Base-by-base conservation (phyloP, 1,140 invertebrate species). In the Trachymyrmex septentrionalis region DNA sequence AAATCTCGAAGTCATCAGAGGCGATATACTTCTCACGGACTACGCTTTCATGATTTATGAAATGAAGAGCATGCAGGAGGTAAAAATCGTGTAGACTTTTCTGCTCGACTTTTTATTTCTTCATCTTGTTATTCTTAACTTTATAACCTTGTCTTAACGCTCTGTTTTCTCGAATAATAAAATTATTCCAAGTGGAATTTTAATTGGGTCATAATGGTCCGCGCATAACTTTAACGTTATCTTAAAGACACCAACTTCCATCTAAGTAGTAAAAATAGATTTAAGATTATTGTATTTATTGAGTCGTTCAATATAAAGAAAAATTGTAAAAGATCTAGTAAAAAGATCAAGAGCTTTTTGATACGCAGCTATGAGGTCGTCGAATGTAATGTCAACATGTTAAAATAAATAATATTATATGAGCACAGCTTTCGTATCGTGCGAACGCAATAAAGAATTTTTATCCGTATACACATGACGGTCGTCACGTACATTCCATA, bases 1-100 rank as follows among this genome's bases (percentile, higher is more conserved):
- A 1, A 98, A 98, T 94, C 94, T 98, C 85, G 95, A 97, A 7
- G 96, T 98, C 12, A 98, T 98, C 71, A 95, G 97, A 30, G 98
- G 98, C 4, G 94, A 96, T 44, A 93, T 97, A 21, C 96, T 97
- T 75, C 95, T 96, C 87, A 96, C 97, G 89, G 93, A 93, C 75
- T 98, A 97, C 94, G 96, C 97, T 21, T 95, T 98, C 19, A 96
- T 98, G 86, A 95, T 97, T 59, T 97, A 96, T 93, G 97, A 96
- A 90, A 94, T 96, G 94, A 93, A 94, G 27, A 93, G 95, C 82
- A 90, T 96, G 55, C 95, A 96, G 92, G 96, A 95, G 93, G 94
- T 95, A 88, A 93, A 82, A 59, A 16, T 44, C 48, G 19, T n/a
- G 12, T n/a, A 16, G 5, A 19, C 16, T 53, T n/a, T 27, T 24